A percentile compares a stretch with the other conserved stretches of the same genome.
phyloP scores from a whole-genome alignment of 2,797 vertebrate genomes.

The Lophius americanus region DNA sequence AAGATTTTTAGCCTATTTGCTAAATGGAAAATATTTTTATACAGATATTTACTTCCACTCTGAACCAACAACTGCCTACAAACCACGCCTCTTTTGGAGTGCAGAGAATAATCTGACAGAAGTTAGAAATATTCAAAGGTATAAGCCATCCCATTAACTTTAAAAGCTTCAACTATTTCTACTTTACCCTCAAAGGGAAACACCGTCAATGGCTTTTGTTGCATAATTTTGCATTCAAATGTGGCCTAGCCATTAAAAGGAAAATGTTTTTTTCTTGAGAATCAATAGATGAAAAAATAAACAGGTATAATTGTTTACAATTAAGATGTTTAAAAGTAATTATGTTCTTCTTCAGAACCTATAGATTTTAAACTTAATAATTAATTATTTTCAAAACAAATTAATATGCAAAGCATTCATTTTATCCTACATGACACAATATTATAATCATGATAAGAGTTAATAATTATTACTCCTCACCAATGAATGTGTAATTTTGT shows the following conservation, averaged over 20 bases:
- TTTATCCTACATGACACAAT: constrained; percentile 31
- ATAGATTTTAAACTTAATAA: background rate
- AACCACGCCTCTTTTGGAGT: too few relatives aligned
- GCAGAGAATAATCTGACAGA: too few relatives aligned
- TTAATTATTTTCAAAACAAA: constrained; percentile 1
- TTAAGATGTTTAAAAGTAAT: background rate
- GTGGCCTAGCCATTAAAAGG: background rate
- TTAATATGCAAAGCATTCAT: constrained; percentile 9
- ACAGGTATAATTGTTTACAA: background rate
- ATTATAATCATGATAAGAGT: constrained; percentile 51
- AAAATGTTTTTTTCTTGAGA: background rate
- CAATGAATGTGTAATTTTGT: constrained; percentile 7
- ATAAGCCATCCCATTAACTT: too few relatives aligned
- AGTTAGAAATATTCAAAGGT: too few relatives aligned
- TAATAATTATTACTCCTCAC: constrained; percentile 6
- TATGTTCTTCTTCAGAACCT: background rate
- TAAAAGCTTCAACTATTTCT: too few relatives aligned
- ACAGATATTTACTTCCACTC: too few relatives aligned
- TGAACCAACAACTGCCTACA: too few relatives aligned
- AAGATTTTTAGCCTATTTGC: too few relatives aligned
- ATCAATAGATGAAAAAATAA: background rate
- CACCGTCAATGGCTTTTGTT: too few relatives aligned
- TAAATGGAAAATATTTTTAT: too few relatives aligned
- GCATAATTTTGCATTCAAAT: too few relatives aligned
- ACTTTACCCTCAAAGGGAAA: too few relatives aligned